Evolutionary conservation across 2,888 invertebrate genomes (phyloP), one percentile per base, ranked within the genome.

Genomic region (Cheilosia variabilis): DNA sequence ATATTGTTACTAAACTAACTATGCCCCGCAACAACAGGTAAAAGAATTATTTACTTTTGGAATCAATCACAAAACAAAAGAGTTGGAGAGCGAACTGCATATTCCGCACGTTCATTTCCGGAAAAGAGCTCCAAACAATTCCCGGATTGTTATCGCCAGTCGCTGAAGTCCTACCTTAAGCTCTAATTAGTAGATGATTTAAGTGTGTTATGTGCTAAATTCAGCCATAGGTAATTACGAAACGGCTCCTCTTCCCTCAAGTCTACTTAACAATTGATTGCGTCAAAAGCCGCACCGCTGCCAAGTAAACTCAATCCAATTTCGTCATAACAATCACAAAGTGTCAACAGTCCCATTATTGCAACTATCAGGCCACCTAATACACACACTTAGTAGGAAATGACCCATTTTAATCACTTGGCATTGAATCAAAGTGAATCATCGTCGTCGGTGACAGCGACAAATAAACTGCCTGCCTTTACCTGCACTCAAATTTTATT

Each of bases 341-440:
- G 45, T 77, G 55, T 17, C 62, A 68, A 50, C 15, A 50, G 55
- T 52, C 34, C 43, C 62, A 47, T 58, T 41, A 47, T 10, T 57
- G 27, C 63, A 63, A 41, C 19, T n/a, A 43, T 27, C 31, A 69
- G 19, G 31, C 19, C 41, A 66, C 45, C 37, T n/a, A 41, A 19
- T 15, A 15, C 4, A 9, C 41, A 45, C 57, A 53, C 62, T 34
- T 31, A 68, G 45, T 72, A 86, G 86, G 81, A 86, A 86, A 24
- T 68, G 86, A 81, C 86, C 76, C 72, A 86, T 63, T 71, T 71
- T 52, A 55, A n/a, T 65, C 69, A 60, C 60, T 76, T 86, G 86
- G 86, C 86, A 86, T 86, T 86, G 86, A 86, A 81, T 77, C 86
- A 81, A 84, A 5, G 37, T 80, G 80, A 81, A 80, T 81, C 72